Base-by-base conservation (phyloP, 2,888 invertebrate species). In the Polia nebulosa region DNA sequence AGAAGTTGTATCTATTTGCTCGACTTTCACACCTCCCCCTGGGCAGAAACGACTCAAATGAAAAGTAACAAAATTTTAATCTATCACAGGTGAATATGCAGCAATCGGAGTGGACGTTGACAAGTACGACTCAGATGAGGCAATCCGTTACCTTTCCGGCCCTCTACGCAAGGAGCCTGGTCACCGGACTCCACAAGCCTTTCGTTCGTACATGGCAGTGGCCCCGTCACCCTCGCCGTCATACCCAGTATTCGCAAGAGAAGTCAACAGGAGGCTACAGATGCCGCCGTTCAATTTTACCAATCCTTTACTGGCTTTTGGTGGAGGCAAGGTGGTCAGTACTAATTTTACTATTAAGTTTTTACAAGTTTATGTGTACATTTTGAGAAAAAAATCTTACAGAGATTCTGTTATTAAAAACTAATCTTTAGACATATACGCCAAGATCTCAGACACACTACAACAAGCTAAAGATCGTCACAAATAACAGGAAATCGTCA, bases 21-120 rank as follows among this genome's bases (percentile, higher is more conserved):
- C n/a, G n/a, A n/a, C n/a, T n/a, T n/a, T n/a, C n/a, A n/a, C n/a
- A n/a, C n/a, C n/a, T n/a, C n/a, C n/a, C n/a, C n/a, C n/a, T n/a
- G n/a, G n/a, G n/a, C n/a, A n/a, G n/a, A n/a, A n/a, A n/a, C n/a
- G n/a, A n/a, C n/a, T n/a, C n/a, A n/a, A n/a, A n/a, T n/a, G n/a
- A n/a, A 20, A 34, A 20, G 22, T 22, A 34, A 34, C 27, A 8
- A 9, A 17, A 7, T 9, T n/a, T 1, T 2, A n/a, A 41, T 59
- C 56, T 63, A 74, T 85, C 85, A 39, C 91, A 97, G 98, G 99
- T n/a, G 98, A 99, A 89, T 99, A 99, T 90, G 99, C 98, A 89
- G 99, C 98, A 1, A 97, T 99, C 27, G 99, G 99, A 7, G 98
- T 99, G 8, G 98, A 98, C 87, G 97, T 98, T 17, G 98, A 98